These are phyloP conservation scores for Nephrocerus scutellatus DNA, from an alignment of 2,888 invertebrate species.

Conservation along the genomic window DNA sequence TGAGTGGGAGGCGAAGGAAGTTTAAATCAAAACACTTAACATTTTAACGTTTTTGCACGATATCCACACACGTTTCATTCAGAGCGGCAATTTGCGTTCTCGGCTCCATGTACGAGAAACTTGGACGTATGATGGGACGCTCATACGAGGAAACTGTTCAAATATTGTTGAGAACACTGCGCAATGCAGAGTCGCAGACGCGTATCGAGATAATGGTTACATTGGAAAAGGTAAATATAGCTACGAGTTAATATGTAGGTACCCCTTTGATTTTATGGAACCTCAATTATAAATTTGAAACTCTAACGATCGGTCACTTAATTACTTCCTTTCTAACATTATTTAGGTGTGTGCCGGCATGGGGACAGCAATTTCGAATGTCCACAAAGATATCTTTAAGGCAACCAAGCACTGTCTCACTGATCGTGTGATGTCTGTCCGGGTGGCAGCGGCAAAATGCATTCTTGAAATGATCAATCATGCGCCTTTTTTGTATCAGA, in stretches of 20 bases:
- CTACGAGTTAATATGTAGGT: too few species aligned
- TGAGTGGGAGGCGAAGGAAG: conserved; percentile 32
- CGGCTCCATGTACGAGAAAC: conserved; percentile 95
- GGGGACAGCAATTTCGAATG: conserved; percentile 82
- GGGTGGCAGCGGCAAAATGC: conserved; percentile 89
- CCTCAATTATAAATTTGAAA: too few species aligned
- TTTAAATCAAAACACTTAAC: neutral
- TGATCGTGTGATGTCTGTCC: conserved; percentile 86
- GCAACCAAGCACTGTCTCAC: conserved; percentile 80
- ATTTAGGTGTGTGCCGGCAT: conserved; percentile 69
- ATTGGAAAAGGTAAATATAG: conserved; percentile 70
- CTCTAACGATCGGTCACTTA: neutral
- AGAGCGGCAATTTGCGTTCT: conserved; percentile 94
- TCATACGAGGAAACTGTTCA: conserved; percentile 97
- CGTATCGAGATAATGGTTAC: conserved; percentile 96
- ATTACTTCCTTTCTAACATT: neutral
- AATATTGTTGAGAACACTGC: conserved; percentile 79
- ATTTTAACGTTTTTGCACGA: conserved; percentile 5
- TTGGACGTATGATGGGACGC: conserved; percentile 97
- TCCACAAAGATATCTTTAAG: conserved; percentile 85
- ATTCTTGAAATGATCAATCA: conserved; percentile 83
- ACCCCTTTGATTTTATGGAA: too few species aligned
- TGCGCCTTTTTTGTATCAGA: conserved; percentile 75
- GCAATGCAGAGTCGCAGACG: conserved; percentile 92
- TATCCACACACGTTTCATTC: too few species aligned